Evolutionary conservation across 2,113 vertebrate genomes (phyloP), one percentile per base, ranked within the genome.

Genomic region (Apeltes quadracus): DNA sequence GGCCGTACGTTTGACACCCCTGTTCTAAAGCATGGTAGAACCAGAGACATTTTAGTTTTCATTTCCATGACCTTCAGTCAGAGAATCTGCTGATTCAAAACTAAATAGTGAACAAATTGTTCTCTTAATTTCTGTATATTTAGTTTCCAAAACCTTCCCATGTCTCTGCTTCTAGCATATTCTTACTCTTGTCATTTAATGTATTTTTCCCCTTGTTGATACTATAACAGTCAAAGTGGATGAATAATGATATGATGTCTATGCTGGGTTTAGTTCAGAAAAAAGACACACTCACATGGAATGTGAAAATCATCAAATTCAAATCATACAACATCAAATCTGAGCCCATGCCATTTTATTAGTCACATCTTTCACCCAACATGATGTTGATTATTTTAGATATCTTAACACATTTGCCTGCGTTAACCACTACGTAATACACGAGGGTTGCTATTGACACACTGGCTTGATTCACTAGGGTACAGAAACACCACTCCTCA

Each of bases 141-240:
- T 3, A 27, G 27, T 1, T 46, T 59, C 2, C 20, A 56, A 22
- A 22, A 23, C 23, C 59, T 34, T 14, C 2, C 16, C 4, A 11
- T 77, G 78, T 86, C 81, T 84, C 84, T 82, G 76, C 61, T 86
- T 41, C 84, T 82, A 75, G 39, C 81, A 82, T 86, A 22, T 36
- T 48, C 29, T 61, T 22, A 22, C 10, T 36, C 15, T 41, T 79
- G 25, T 46, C 11, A 38, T 43, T 29, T 34, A 50, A 51, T 48
- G n/a, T 57, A 8, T 39, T 50, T 32, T 41, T 61, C 2, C 2
- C 12, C 8, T 23, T 39, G 10, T 46, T 68, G 15, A 16, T n/a
- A n/a, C 32, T 44, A 9, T 34, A 61, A 1, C 1, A 18, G 32
- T 57, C 13, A 50, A 54, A 61, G 29, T 65, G 2, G 12, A 62